A percentile compares a stretch with the other conserved stretches of the same genome.
Evolutionary conservation across 2,113 vertebrate species (phyloP).

Genomic region (Carollia perspicillata): DNA sequence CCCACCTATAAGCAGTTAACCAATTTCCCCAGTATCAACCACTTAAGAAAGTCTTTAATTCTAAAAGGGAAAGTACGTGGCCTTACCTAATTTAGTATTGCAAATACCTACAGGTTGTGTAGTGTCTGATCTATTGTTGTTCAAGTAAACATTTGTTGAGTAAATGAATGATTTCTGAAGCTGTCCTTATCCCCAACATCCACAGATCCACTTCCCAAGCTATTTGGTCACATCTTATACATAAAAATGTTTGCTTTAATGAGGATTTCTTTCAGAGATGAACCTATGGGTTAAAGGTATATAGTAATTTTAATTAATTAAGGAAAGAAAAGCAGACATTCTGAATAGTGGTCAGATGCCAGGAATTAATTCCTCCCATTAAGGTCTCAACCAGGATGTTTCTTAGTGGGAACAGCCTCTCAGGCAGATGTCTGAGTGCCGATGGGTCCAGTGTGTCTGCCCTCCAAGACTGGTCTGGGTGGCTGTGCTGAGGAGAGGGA

Average conservation of each 20-base stretch:
- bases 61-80: neutral
- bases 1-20: neutral
- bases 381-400: neutral
- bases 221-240: neutral
- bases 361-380: neutral
- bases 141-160: neutral
- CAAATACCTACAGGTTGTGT: neutral
- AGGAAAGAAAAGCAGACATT: neutral
- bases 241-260: rapidly evolving
- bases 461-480: rapidly evolving
- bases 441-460: rapidly evolving
- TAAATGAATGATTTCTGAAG: neutral
- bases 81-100: neutral
- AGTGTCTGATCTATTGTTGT: neutral
- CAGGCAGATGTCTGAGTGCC: neutral
- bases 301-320: too few relatives aligned
- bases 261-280: neutral
- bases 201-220: neutral
- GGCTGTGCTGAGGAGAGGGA: neutral
- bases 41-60: neutral
- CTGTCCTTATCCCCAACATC: neutral
- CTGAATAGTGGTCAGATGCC: neutral
- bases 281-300: neutral
- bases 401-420: neutral
- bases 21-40: neutral